Evolutionary conservation across 2,888 invertebrate genomes (phyloP).

Genomic region (Linnaemya vulpina): DNA sequence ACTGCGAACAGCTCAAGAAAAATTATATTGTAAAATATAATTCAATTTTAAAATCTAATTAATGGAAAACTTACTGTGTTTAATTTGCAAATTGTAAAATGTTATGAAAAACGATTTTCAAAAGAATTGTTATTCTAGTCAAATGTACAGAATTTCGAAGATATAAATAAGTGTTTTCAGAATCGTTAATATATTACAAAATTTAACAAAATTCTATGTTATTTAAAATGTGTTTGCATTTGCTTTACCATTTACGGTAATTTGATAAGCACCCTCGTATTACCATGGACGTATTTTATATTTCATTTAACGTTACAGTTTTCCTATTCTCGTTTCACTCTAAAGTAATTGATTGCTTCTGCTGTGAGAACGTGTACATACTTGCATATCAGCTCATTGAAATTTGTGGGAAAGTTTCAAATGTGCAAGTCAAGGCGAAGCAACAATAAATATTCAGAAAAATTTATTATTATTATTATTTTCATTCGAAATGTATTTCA

Average conservation of each 20-base stretch:
- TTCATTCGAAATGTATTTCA: slow-evolving; percentile 37
- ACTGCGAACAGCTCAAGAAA: no score
- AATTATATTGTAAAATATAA: no score
- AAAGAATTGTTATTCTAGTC: no score
- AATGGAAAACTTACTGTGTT: no score
- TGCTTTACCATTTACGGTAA: background rate
- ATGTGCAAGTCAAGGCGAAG: slow-evolving; percentile 45
- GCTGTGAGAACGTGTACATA: background rate
- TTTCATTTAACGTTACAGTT: background rate
- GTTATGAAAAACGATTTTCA: no score
- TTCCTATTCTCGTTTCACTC: background rate
- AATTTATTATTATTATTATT: slow-evolving; percentile 50
- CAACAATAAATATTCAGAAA: slow-evolving; percentile 39
- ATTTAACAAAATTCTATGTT: no score
- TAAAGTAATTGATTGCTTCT: slow-evolving; percentile 33
- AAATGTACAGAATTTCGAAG: no score
- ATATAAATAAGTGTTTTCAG: no score
- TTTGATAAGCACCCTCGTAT: background rate
- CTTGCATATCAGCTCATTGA: background rate
- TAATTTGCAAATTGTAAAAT: no score
- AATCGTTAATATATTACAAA: no score
- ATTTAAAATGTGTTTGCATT: background rate
- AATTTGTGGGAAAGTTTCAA: slow-evolving; percentile 24
- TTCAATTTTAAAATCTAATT: no score
- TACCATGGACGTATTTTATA: slow-evolving; percentile 1